Percentiles rank a stretch among this genome's conserved stretches.
Conservation (phyloP, 2,113 vertebrate genomes). For the Sinocyclocheilus rhinocerous region DNA sequence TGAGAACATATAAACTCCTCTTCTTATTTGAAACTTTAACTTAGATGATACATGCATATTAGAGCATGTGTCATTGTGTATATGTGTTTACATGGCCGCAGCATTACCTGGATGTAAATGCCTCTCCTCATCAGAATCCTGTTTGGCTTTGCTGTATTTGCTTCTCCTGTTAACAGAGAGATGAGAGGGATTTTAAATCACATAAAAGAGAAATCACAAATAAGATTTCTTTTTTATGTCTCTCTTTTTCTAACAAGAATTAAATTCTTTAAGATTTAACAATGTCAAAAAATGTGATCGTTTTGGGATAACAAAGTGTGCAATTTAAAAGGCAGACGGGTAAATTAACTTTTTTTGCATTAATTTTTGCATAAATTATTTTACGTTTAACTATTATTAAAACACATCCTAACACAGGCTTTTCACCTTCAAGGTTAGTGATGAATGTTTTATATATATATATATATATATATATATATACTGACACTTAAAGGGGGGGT, state of each 20-base stretch:
- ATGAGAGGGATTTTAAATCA: not conserved
- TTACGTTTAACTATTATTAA: not conserved
- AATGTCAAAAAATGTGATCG: not conserved
- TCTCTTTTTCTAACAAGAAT: not conserved
- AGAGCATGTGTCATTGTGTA: constrained; percentile 38
- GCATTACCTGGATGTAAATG: constrained; percentile 95
- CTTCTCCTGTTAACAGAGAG: constrained; percentile 78
- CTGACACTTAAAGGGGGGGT: too few relatives aligned
- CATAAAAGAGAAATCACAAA: not conserved
- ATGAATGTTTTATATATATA: not conserved
- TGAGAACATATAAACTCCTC: not conserved
- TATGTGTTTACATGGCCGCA: constrained; percentile 61
- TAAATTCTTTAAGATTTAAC: not conserved
- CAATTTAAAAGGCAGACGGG: not conserved
- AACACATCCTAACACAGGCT: not conserved
- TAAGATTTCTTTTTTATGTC: not conserved
- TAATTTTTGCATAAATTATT: not conserved
- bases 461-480: too few relatives aligned
- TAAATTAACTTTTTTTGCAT: not conserved
- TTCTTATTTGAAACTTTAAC: not conserved
- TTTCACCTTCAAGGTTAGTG: not conserved
- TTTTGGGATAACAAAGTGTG: not conserved
- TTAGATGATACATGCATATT: constrained; percentile 1
- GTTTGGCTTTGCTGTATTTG: constrained; percentile 97
- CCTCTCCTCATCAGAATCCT: constrained; percentile 97